phyloP scores from a whole-genome alignment of 2,797 vertebrate genomes.

The Cephalopachus bancanus region DNA sequence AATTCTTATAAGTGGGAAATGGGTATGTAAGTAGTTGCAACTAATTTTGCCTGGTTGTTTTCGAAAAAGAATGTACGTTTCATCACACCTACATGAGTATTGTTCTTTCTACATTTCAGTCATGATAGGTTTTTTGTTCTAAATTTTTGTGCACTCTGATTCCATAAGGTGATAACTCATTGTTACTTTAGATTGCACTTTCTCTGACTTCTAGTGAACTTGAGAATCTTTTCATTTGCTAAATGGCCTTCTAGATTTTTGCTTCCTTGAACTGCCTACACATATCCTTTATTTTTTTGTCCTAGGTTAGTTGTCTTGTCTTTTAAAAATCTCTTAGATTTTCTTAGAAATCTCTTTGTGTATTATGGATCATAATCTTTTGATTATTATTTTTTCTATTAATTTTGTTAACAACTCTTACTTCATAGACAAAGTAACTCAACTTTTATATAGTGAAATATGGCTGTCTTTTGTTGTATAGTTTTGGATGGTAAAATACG shows the following conservation, averaged over 20 bases:
- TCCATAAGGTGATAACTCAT: background rate
- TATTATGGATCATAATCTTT: background rate
- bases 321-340: background rate
- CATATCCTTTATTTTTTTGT: background rate
- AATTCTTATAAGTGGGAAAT: background rate
- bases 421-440: background rate
- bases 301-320: background rate
- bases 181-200: background rate
- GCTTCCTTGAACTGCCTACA: background rate
- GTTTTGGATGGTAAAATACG: background rate
- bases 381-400: background rate
- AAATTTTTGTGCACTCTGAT: background rate
- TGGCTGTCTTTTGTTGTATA: background rate
- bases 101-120: background rate
- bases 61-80: background rate
- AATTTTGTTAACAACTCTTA: background rate
- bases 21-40: background rate
- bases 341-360: background rate
- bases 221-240: background rate
- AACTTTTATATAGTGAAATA: background rate
- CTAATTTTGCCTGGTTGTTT: background rate
- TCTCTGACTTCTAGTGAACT: background rate
- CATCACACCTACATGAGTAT: background rate
- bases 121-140: background rate
- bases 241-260: background rate